These are phyloP conservation scores for Capreolus pygargus DNA, from an alignment of 2,113 vertebrate genomes.

Conservation along the genomic window DNA sequence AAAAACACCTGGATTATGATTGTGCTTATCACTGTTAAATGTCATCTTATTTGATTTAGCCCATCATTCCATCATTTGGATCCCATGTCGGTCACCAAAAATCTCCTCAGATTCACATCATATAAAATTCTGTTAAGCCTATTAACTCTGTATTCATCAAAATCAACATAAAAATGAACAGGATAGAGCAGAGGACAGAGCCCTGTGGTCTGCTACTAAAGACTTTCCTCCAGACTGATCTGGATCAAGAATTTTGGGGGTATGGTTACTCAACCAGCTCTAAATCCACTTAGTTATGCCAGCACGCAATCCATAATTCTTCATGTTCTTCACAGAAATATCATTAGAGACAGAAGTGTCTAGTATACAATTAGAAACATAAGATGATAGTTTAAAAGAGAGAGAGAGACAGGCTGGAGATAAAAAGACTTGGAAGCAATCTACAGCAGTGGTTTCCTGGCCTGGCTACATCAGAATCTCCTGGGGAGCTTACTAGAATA, in stretches of 20 bases:
- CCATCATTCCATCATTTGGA: constrained; percentile 51
- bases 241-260: constrained; percentile 56
- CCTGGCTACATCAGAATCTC: not conserved
- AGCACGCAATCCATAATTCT: not conserved
- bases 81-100: constrained; percentile 54
- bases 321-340: constrained; percentile 12
- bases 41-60: constrained; percentile 60
- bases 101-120: constrained; percentile 55
- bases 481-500: not conserved
- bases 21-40: constrained; percentile 45
- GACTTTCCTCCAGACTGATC: constrained; percentile 57
- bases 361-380: constrained; percentile 11
- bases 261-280: constrained; percentile 49
- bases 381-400: not conserved
- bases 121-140: constrained; percentile 47
- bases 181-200: constrained; percentile 60
- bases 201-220: constrained; percentile 44
- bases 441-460: not conserved
- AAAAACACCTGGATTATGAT: not conserved
- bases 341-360: not conserved
- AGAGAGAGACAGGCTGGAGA: not conserved
- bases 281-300: constrained; percentile 22
- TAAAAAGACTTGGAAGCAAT: constrained; percentile 18
- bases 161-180: constrained; percentile 58
- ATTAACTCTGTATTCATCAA: constrained; percentile 58